Evolutionary conservation across 2,888 invertebrate genomes (phyloP).

Genomic region (Troides aeacus): DNA sequence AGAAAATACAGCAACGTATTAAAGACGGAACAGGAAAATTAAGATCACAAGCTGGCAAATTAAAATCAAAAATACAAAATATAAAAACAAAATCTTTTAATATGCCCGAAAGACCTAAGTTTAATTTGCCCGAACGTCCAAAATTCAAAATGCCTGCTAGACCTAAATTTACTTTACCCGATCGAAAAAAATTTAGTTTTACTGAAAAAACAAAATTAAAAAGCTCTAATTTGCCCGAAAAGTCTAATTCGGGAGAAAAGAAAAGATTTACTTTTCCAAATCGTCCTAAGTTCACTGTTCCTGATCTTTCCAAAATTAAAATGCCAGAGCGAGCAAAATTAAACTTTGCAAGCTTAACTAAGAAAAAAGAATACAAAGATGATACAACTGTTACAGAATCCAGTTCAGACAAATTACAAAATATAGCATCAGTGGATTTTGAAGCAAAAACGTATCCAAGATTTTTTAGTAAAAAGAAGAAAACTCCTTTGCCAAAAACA

Average conservation of each 20-base stretch:
- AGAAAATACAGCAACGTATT: slow-evolving; percentile 83
- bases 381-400: slow-evolving; percentile 63
- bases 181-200: slow-evolving; percentile 83
- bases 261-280: slow-evolving; percentile 83
- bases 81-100: slow-evolving; percentile 79
- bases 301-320: slow-evolving; percentile 79
- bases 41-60: slow-evolving; percentile 85
- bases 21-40: slow-evolving; percentile 85
- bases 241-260: slow-evolving; percentile 77
- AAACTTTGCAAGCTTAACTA: slow-evolving; percentile 81
- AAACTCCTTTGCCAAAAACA: slow-evolving; percentile 65
- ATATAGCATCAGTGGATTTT: slow-evolving; percentile 82
- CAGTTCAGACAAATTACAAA: slow-evolving; percentile 54
- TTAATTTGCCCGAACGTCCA: slow-evolving; percentile 80
- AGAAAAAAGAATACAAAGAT: slow-evolving; percentile 70
- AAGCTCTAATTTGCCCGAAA: slow-evolving; percentile 73
- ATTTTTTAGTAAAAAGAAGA: slow-evolving; percentile 80
- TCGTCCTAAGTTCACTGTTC: slow-evolving; percentile 75
- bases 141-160: slow-evolving; percentile 74
- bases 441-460: slow-evolving; percentile 90
- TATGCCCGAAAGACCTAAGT: slow-evolving; percentile 79
- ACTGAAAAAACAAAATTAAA: slow-evolving; percentile 81
- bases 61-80: slow-evolving; percentile 83
- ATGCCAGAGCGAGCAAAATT: slow-evolving; percentile 82
- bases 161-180: slow-evolving; percentile 79